Base-by-base conservation (phyloP, 2,797 vertebrate species). In the Artibeus jamaicensis region DNA sequence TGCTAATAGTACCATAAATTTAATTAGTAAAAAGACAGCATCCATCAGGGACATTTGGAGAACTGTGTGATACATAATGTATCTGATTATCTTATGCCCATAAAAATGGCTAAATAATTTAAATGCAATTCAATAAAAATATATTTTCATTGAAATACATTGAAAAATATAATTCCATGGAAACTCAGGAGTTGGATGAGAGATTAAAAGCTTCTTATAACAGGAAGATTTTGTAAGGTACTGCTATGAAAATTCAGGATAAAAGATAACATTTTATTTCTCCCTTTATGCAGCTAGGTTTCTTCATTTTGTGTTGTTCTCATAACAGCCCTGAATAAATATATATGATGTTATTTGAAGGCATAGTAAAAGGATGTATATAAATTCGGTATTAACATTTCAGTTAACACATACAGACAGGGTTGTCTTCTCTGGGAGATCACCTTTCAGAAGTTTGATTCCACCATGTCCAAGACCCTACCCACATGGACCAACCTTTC, bases 71-170 rank as follows among this genome's bases (percentile, higher is more conserved):
- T 97, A 96, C 89, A 98, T 97, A 97, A 98, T 97, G 94, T 97
- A 96, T 98, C 98, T 98, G 96, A 98, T 98, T 98, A 98, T 83
- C 85, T 98, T 97, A 96, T 97, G 91, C 77, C 91, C 94, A 98
- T 97, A 98, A 98, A 98, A 98, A 97, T 37, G 34, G 96, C 94
- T 97, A 98, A 98, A 98, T 98, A 98, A 98, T 98, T 98, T 97
- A 98, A 98, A 97, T 97, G 74, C 29, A 97, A 95, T 98, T 97
- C 97, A 97, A 96, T 98, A 97, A 98, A 97, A 98, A 95, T 97
- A 57, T 92, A 95, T 97, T 98, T 98, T 98, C 96, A 97, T 81
- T 96, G 96, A 57, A 57, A 57, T 57, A 26, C 55, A 57, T 24
- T 57, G 55, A 57, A n/a, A n/a, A n/a, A n/a, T n/a, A n/a, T n/a